Base-by-base conservation (phyloP, 2,797 vertebrate species). In the Crocidura indochinensis region DNA sequence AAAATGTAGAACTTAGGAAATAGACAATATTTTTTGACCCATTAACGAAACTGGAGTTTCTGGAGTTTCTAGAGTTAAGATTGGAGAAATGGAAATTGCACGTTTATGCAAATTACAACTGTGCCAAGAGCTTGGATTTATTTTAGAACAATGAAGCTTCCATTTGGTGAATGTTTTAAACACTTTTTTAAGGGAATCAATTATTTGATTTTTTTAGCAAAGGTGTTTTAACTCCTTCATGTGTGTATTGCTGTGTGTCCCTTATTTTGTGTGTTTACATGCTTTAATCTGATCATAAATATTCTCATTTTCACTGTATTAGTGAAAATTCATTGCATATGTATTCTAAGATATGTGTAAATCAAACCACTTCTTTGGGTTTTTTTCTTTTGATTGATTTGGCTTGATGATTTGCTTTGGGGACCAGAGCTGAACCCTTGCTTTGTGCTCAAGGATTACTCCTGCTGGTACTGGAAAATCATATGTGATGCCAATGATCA, bases 131-230 rank as follows among this genome's bases (percentile, higher is more conserved):
- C 31, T 24, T n/a, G 83, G 83, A 80, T 79, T 93, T 64, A 73
- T 93, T 94, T 79, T 29, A 91, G 84, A 81, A 84, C 31, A 15
- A 85, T 47, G 31, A 94, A 56, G 67, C 81, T 62, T 82, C 46
- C 87, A 75, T 87, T 56, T 8, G 79, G 78, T 62, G 78, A 31
- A 81, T 67, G 47, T 68, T 80, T 86, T 77, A 71, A 44, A 73
- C 4, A 73, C 47, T 90, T 86, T 76, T 88, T 87, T 83, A 93
- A 90, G 44, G 24, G 71, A 72, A 90, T 92, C 26, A 65, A 68
- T 67, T 90, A 29, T 47, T 75, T 77, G 82, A 26, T 90, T 24
- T 31, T 84, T 8, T 29, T 14, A 10, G 51, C 31, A 24, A 62
- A 62, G 62, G 27, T 65, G 62, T 27, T 79, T 27, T 65, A 29